phyloP scores from a whole-genome alignment of 2,888 invertebrate genomes.

The Cheilosia soror region DNA sequence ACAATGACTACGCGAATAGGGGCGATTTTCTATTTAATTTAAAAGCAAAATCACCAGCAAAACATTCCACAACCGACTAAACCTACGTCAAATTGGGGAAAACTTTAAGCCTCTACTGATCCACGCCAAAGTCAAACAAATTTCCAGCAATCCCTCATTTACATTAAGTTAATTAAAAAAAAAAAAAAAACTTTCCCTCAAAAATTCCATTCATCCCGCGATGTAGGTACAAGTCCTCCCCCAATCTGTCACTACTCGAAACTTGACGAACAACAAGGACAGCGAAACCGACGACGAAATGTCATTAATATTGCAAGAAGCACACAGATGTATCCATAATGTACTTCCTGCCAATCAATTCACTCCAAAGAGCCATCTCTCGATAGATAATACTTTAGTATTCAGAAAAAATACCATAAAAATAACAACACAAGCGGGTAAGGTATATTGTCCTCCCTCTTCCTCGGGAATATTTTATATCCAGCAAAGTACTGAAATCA shows the following conservation, averaged over 20 bases:
- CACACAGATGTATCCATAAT: conserved; percentile 55
- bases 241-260: conserved; percentile 56
- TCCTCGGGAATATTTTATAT: conserved; percentile 54
- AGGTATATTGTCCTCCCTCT: conserved; percentile 5
- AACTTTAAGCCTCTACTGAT: background rate
- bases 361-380: conserved; percentile 37
- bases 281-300: conserved; percentile 42
- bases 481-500: conserved; percentile 50
- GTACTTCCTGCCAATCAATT: conserved; percentile 75
- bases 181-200: background rate
- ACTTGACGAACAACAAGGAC: conserved; percentile 8
- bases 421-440: background rate
- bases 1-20: no score
- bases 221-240: conserved; percentile 25
- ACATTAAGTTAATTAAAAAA: conserved; percentile 71
- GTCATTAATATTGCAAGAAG: conserved; percentile 72
- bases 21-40: no score
- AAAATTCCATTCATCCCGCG: conserved; percentile 11
- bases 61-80: background rate
- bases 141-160: conserved; percentile 21
- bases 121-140: conserved; percentile 14
- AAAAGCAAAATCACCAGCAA: background rate
- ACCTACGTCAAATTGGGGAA: conserved; percentile 15
- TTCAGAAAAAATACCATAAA: conserved; percentile 11
- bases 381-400: conserved; percentile 46